These are phyloP conservation scores for Cheilosia impressa DNA, from an alignment of 2,888 invertebrate genomes.

Conservation along the genomic window DNA sequence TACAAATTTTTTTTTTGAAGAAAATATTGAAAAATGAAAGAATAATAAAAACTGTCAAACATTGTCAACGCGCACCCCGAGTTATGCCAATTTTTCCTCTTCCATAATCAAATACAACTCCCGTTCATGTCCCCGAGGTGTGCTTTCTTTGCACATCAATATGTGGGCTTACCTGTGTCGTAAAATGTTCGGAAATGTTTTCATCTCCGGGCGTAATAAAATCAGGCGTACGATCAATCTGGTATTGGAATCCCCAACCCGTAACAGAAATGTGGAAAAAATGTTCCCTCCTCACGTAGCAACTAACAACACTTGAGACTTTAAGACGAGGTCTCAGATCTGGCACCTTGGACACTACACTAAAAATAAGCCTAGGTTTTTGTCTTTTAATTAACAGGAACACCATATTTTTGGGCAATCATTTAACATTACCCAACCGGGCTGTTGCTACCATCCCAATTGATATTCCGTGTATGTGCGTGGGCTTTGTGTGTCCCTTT, in stretches of 20 bases:
- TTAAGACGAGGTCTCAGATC: neutral
- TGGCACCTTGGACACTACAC: conserved; percentile 40
- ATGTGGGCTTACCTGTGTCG: conserved; percentile 22
- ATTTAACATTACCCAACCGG: conserved; percentile 31
- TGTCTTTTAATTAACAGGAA: conserved; percentile 43
- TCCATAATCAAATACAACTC: conserved; percentile 46
- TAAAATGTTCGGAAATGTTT: conserved; percentile 63
- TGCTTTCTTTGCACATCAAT: neutral
- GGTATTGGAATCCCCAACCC: neutral
- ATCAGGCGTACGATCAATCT: conserved; percentile 56
- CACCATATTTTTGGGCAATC: conserved; percentile 20
- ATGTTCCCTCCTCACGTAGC: neutral
- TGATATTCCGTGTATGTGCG: conserved; percentile 1
- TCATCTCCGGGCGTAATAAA: conserved; percentile 56
- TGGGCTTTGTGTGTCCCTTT: neutral
- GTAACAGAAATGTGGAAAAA: neutral
- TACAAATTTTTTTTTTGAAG: neutral
- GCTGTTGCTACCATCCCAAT: conserved; percentile 13
- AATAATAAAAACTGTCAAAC: conserved; percentile 25
- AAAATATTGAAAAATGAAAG: neutral
- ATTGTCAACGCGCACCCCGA: conserved; percentile 31
- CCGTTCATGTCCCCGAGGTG: neutral
- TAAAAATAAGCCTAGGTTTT: conserved; percentile 28
- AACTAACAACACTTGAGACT: conserved; percentile 5
- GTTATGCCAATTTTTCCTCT: conserved; percentile 21